phyloP scores from a whole-genome alignment of 2,113 vertebrate species.

The Thunnus maccoyii region DNA sequence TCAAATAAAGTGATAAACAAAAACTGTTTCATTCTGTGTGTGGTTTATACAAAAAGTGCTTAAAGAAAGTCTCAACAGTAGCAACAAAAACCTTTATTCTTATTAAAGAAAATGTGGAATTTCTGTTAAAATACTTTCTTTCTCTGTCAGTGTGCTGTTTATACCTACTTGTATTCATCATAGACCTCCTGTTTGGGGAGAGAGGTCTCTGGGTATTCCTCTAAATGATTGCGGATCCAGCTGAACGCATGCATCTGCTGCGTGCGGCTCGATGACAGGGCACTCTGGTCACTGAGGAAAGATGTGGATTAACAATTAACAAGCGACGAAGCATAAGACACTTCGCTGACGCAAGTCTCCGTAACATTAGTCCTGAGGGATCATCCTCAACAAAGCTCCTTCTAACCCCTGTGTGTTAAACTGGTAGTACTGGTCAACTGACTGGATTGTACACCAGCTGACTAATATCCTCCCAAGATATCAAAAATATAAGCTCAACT shows the following conservation, averaged over 20 bases:
- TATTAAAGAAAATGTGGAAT: not conserved
- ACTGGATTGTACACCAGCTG: too few species aligned
- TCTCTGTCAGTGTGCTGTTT: not conserved
- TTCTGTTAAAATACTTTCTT: not conserved
- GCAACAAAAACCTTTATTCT: not conserved
- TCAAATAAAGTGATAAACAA: not conserved
- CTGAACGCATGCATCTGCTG: slow-evolving; percentile 98
- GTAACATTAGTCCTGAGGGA: too few species aligned
- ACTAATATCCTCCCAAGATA: too few species aligned
- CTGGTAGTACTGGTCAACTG: too few species aligned
- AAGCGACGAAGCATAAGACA: not conserved
- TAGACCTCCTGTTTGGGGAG: slow-evolving; percentile 99
- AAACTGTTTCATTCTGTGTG: not conserved
- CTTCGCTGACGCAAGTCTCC: too few species aligned
- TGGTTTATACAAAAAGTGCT: not conserved
- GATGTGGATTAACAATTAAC: not conserved
- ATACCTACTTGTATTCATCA: slow-evolving; percentile 97
- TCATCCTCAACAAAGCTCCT: too few species aligned
- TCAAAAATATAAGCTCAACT: too few species aligned
- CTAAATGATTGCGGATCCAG: slow-evolving; percentile 97
- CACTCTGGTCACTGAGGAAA: slow-evolving; percentile 91
- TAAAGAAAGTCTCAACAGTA: not conserved
- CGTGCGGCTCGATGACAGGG: slow-evolving; percentile 94
- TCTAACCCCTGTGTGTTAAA: not conserved
- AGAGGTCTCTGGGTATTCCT: slow-evolving; percentile 98